Evolutionary conservation across 2,797 vertebrate species (phyloP), one percentile per base, ranked within the genome.

Genomic region (Crocodylus rhombifer): DNA sequence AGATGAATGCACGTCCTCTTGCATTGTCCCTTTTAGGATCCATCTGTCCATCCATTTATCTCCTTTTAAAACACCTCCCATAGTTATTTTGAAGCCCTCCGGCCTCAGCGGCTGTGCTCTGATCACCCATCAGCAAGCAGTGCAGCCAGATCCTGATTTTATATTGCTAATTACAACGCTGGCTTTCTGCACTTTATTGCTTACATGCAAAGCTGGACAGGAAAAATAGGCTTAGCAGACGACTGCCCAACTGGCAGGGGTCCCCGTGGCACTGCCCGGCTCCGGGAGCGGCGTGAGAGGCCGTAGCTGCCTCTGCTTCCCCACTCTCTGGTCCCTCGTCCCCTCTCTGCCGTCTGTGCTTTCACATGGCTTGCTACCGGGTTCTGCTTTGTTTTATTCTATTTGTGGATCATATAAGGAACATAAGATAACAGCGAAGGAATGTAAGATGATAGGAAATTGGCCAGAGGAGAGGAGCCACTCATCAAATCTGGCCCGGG

Each of bases 111-210:
- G 2, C 18, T 56, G 74, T 85, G 55, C 61, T 75, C 16, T 89
- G 26, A 2, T 2, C 1, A 0, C 62, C 74, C 74, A 6, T 30
- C 9, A 21, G 33, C 33, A 51, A 71, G 62, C 64, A 1, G 3
- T 55, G 21, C 33, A 30, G 58, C 8, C 80, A 63, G 13, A 23
- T 25, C 75, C 21, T 55, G 42, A 5, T 33, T 64, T 67, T 74
- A 18, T n/a, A 42, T 79, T 64, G 33, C n/a, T 74, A 64, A 65
- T 36, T 18, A 55, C 75, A 71, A 2, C 0, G 1, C 36, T 1
- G 12, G 23, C 25, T 80, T 82, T 82, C n/a, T 5, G 30, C 56
- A 56, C 1, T 1, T 26, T 1, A 14, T 26, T 13, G 42, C 55
- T 86, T 17, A 6, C 0, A 0, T 67, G 26, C n/a, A 90, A 56